Percentiles rank a stretch among this genome's conserved stretches.
Evolutionary conservation across 2,888 invertebrate species (phyloP).

Genomic region (Aleiodes testaceus): DNA sequence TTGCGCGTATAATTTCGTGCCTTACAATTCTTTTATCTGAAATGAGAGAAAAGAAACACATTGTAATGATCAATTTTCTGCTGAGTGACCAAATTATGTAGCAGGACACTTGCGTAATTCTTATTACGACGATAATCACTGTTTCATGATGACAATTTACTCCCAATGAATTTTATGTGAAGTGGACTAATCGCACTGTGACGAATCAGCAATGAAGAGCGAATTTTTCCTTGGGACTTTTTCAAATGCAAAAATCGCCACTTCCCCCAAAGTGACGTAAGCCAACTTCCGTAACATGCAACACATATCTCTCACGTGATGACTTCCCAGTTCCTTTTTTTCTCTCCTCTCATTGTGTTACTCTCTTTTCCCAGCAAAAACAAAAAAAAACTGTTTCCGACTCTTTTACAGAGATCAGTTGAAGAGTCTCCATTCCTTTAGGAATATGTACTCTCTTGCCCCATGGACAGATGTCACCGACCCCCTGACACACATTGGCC

Average conservation of each 20-base stretch:
- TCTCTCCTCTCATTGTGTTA: neutral
- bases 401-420: constrained; percentile 13
- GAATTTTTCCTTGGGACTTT: no score
- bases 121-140: neutral
- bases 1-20: constrained; percentile 2
- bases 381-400: constrained; percentile 16
- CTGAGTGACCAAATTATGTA: constrained; percentile 14
- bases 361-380: neutral
- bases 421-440: constrained; percentile 30
- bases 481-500: constrained; percentile 60
- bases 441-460: constrained; percentile 36
- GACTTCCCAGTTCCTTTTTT: constrained; percentile 18
- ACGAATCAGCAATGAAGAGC: no score
- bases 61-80: constrained; percentile 5
- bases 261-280: constrained; percentile 13
- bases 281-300: constrained; percentile 23
- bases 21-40: neutral
- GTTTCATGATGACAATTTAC: neutral
- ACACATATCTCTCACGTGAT: constrained; percentile 14
- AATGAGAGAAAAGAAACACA: neutral
- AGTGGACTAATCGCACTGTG: no score
- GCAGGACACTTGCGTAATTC: neutral
- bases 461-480: constrained; percentile 56
- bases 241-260: no score
- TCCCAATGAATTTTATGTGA: no score